Evolutionary conservation across 2,113 vertebrate species (phyloP), one percentile per base, ranked within the genome.

Genomic region (Bubo scandiacus): DNA sequence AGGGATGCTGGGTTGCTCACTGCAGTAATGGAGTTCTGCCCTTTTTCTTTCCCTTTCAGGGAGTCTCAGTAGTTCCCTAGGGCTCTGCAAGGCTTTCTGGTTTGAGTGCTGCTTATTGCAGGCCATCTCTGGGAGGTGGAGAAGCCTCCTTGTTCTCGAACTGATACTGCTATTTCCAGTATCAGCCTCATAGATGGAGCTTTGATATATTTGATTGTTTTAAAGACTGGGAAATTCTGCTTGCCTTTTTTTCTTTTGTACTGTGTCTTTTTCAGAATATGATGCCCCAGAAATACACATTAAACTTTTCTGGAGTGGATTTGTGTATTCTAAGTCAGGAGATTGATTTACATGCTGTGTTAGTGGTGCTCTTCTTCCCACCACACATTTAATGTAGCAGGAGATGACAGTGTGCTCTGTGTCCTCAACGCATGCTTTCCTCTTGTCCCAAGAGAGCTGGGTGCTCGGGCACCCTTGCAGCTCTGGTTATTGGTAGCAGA

Each of bases 231-330:
- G 17, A 52, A 62, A 67, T 71, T 90, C 61, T 63, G 38, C 57
- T 88, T 82, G 71, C 47, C 34, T 85, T 80, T 75, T 80, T 62
- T 63, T 47, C 45, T 19, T 55, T 77, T 90, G 49, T 87, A 70
- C 36, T 93, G 54, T 92, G 78, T 81, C 45, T 36, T 62, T 62
- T 63, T 26, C 7, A 32, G 83, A 66, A 29, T 54, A 61, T 30
- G 16, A 61, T 77, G 80, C 72, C 67, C 62, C 45, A 83, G 80
- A 45, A 80, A 70, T 49, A 25, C 15, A 23, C 40, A 89, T 94
- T 92, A 92, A 94, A 91, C 72, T 94, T 92, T 70, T 95, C 42
- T 92, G 72, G 51, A 86, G n/a, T 89, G 84, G 75, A 81, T 61
- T 73, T 65, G 42, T 86, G 58, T 92, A 40, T 89, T 86, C 49